These are phyloP conservation scores for Polylopha cassiicola DNA, from an alignment of 2,888 invertebrate species.

Conservation along the genomic window DNA sequence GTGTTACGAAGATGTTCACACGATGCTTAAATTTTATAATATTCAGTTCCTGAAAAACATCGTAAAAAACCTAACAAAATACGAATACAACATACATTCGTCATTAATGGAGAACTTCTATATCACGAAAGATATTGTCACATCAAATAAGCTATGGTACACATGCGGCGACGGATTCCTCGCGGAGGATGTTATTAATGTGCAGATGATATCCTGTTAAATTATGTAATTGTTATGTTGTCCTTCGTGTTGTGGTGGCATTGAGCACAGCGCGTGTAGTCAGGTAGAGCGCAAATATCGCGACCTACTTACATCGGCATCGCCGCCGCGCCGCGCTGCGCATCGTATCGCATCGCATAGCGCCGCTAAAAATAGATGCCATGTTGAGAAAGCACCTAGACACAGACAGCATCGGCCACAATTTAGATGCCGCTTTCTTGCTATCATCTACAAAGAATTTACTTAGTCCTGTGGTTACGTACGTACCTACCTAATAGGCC, in stretches of 20 bases:
- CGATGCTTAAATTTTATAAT: too few relatives aligned
- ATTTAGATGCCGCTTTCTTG: slow-evolving; percentile 10
- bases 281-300: slow-evolving; percentile 52
- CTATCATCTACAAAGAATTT: slow-evolving; percentile 13
- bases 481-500: too few relatives aligned
- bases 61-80: too few relatives aligned
- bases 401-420: slow-evolving; percentile 21
- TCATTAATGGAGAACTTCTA: too few relatives aligned
- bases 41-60: too few relatives aligned
- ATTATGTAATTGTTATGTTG: slow-evolving; percentile 24
- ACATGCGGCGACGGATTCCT: too few relatives aligned
- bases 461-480: slow-evolving; percentile 3
- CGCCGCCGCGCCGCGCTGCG: slow-evolving; percentile 45
- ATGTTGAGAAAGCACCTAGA: slow-evolving; percentile 53
- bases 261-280: slow-evolving; percentile 38
- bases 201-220: background rate
- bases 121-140: too few relatives aligned
- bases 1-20: too few relatives aligned
- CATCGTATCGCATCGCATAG: slow-evolving; percentile 49
- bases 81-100: too few relatives aligned
- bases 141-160: too few relatives aligned
- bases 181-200: background rate
- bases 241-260: slow-evolving; percentile 40
- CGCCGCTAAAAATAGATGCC: slow-evolving; percentile 55
- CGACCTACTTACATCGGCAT: slow-evolving; percentile 60